phyloP scores from a whole-genome alignment of 2,888 invertebrate species.

The Parapristionchus giblindavisi region DNA sequence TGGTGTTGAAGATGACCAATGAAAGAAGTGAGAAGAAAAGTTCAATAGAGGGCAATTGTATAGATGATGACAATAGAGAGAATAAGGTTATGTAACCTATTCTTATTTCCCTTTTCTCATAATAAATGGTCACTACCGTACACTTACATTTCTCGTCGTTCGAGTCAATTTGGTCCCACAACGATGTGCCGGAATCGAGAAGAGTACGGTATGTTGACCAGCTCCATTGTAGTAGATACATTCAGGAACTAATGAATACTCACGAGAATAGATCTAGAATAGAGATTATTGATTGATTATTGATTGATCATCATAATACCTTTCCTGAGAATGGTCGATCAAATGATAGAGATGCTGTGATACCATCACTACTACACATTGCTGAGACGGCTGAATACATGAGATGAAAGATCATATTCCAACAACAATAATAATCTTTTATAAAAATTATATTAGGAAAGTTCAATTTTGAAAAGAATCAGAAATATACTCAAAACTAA shows the following conservation, averaged over 20 bases:
- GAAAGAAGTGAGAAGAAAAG: no score
- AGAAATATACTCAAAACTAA: no score
- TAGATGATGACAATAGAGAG: no score
- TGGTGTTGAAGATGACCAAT: no score
- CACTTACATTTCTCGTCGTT: slow-evolving; percentile 63
- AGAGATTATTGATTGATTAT: neutral
- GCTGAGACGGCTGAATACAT: slow-evolving; percentile 58
- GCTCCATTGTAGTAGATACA: slow-evolving; percentile 67
- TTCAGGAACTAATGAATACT: slow-evolving; percentile 63
- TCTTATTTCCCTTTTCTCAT: no score
- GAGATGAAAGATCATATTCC: neutral
- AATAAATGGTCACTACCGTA: no score
- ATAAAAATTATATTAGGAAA: no score
- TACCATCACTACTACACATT: slow-evolving; percentile 67
- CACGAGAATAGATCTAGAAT: slow-evolving; percentile 61
- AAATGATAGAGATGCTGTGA: slow-evolving; percentile 67
- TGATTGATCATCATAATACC: neutral
- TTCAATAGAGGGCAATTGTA: no score
- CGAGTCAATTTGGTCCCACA: slow-evolving; percentile 65
- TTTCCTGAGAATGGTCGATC: slow-evolving; percentile 65
- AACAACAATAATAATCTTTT: no score
- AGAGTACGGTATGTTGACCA: slow-evolving; percentile 63
- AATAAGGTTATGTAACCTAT: no score
- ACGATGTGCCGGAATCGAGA: slow-evolving; percentile 67
- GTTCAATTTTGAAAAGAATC: no score